phyloP scores from a whole-genome alignment of 2,888 invertebrate genomes.

The Protodeltote pygarga region DNA sequence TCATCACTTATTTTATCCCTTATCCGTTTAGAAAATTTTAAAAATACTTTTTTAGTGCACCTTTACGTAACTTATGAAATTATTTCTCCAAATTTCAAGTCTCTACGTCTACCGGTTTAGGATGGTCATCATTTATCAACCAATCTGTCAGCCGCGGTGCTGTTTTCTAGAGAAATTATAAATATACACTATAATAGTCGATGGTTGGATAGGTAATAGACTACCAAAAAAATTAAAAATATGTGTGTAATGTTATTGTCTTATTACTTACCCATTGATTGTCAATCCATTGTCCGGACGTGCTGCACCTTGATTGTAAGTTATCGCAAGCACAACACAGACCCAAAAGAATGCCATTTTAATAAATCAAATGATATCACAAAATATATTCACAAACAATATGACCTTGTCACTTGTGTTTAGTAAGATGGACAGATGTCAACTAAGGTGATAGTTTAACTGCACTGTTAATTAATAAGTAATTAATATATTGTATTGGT shows the following conservation, averaged over 20 bases:
- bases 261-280: slow-evolving; percentile 36
- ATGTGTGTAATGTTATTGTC: background rate
- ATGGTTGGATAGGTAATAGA: background rate
- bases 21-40: too few species aligned
- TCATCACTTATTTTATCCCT: too few species aligned
- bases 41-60: too few species aligned
- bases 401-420: slow-evolving; percentile 39
- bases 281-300: slow-evolving; percentile 42
- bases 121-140: too few species aligned
- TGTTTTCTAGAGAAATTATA: too few species aligned
- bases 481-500: slow-evolving; percentile 55
- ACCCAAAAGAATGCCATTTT: slow-evolving; percentile 53
- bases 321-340: slow-evolving; percentile 51
- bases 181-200: background rate
- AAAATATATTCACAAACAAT: slow-evolving; percentile 30
- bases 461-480: slow-evolving; percentile 39
- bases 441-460: slow-evolving; percentile 40
- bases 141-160: too few species aligned
- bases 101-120: too few species aligned
- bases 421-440: slow-evolving; percentile 35
- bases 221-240: background rate
- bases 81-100: too few species aligned
- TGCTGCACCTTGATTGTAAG: slow-evolving; percentile 47
- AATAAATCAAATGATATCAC: slow-evolving; percentile 17
- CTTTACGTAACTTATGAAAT: too few species aligned